Evolutionary conservation across 37 sponge, comb jelly and placozoan species (phyloP).

Genomic region (Halisarca cf. caerulea): DNA sequence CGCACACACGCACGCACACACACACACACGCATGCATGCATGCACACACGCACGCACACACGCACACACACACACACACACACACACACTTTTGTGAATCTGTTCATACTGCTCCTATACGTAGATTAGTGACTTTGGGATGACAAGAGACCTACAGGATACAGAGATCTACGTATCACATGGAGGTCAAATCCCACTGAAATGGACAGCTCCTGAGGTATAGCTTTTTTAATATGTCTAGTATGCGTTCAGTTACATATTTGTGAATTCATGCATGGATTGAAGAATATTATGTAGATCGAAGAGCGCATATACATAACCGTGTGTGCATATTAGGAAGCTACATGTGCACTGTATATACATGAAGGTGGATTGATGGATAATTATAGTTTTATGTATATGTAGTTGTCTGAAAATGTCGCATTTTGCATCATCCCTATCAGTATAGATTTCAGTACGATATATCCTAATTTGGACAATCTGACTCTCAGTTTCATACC

Average conservation of each 20-base stretch:
- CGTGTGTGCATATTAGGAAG: too few species aligned
- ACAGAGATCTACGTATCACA: constrained; percentile 52
- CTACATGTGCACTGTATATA: too few species aligned
- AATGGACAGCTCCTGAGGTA: constrained; percentile 89
- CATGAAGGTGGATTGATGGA: too few species aligned
- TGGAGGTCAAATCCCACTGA: constrained; percentile 56
- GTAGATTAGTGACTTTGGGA: constrained; percentile 76
- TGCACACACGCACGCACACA: neutral
- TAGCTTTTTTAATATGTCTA: neutral
- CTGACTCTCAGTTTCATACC: too few species aligned
- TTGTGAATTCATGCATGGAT: neutral
- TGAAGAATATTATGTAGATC: neutral
- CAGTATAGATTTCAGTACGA: too few species aligned
- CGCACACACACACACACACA: neutral
- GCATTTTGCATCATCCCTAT: too few species aligned
- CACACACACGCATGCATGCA: neutral
- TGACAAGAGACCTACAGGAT: constrained; percentile 56
- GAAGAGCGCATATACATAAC: too few species aligned
- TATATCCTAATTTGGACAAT: too few species aligned
- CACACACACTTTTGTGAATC: neutral
- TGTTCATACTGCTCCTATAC: neutral
- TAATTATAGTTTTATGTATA: too few species aligned
- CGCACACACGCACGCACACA: neutral
- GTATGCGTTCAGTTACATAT: neutral
- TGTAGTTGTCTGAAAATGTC: too few species aligned